Evolutionary conservation across 2,113 vertebrate genomes (phyloP), one percentile per base, ranked within the genome.

Genomic region (Corythaeola cristata): DNA sequence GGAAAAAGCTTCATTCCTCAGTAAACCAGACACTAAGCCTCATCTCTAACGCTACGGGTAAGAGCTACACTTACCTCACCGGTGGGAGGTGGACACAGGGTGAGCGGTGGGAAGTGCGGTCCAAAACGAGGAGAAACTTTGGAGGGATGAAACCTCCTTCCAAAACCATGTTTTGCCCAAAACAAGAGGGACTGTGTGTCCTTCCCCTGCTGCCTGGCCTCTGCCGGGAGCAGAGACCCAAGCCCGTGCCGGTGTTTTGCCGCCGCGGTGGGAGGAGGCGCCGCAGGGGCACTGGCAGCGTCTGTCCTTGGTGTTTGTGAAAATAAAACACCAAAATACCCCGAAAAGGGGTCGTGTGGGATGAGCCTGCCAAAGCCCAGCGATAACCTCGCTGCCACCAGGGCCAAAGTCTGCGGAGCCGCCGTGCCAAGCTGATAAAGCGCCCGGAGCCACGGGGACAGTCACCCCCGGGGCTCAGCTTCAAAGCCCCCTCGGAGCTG

Each of bases 271-370:
- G 69, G 58, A 17, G 41, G 55, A 75, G 88, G 73, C 12, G 78
- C 60, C 1, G 0, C 0, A 2, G 20, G 71, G 81, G 20, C 87
- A n/a, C 32, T 3, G 1, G 0, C 18, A 2, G 72, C 1, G 3
- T 2, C 58, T 0, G 59, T 68, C 89, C 89, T 78, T 72, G 90
- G 33, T 5, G 1, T 63, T 80, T 67, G 75, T 71, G 35, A 55
- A 89, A 77, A 18, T 5, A 7, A 79, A 55, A 4, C 16, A 22
- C 23, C 35, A 35, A 12, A 59, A 14, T 28, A 6, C 5, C 15
- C 52, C 0, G 1, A 14, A 11, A 21, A 21, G 45, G 35, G 41
- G 50, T 39, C 44, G 75, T 23, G 71, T 4, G 2, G 53, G 19
- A 20, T 50, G 49, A 66, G 9, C 2, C 64, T 6, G 11, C 7